Conservation (phyloP, 1,140 invertebrate species). For the Hyposmocoma kahamanoa region DNA sequence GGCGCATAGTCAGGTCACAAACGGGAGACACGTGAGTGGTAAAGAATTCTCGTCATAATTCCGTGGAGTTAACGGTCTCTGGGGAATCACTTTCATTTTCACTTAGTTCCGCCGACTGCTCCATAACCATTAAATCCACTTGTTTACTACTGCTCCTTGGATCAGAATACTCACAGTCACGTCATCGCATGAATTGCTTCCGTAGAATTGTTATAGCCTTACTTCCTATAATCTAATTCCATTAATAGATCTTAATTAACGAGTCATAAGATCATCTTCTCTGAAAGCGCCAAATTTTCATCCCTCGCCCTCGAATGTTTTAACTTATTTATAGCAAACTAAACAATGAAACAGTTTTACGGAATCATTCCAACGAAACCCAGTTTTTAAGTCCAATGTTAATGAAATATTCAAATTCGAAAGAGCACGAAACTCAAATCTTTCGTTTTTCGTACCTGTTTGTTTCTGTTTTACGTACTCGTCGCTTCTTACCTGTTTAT, state of each 20-base stretch:
- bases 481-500: too few relatives aligned
- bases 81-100: conserved; percentile 61
- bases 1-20: conserved; percentile 18
- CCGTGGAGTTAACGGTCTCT: conserved; percentile 38
- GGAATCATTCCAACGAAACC: conserved; percentile 27
- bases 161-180: too few relatives aligned
- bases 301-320: conserved; percentile 22
- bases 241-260: too few relatives aligned
- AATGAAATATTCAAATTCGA: conserved; percentile 40
- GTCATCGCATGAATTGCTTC: too few relatives aligned
- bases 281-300: neutral
- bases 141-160: conserved; percentile 46
- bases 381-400: conserved; percentile 27
- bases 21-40: conserved; percentile 18
- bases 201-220: too few relatives aligned
- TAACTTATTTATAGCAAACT: conserved; percentile 49
- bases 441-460: conserved; percentile 19
- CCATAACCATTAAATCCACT: conserved; percentile 57
- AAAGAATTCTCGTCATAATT: conserved; percentile 43
- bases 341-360: conserved; percentile 26
- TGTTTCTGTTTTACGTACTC: conserved; percentile 11
- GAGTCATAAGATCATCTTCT: too few relatives aligned
- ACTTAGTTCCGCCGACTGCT: conserved; percentile 48
- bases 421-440: conserved; percentile 17
- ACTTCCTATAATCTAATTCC: too few relatives aligned